Conservation (phyloP, 2,888 invertebrate species). For the Tupiocoris notatus region DNA sequence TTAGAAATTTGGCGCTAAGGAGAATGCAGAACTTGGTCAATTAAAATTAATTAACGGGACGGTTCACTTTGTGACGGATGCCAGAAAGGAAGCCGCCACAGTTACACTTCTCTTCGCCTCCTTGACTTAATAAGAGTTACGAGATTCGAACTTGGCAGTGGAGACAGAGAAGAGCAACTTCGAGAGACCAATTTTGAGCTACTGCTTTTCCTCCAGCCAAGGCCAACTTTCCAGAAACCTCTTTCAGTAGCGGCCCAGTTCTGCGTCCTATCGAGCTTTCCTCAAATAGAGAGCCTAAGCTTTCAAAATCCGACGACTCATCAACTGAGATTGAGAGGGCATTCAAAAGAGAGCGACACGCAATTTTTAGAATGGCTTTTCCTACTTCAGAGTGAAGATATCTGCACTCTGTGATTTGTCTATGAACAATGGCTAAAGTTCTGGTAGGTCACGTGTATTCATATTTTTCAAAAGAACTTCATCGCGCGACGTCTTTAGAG, state of each 20-base stretch:
- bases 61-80: background rate
- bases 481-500: too few species aligned
- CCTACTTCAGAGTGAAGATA: too few species aligned
- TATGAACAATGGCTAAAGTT: too few species aligned
- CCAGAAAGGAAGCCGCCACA: background rate
- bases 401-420: too few species aligned
- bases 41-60: conserved; percentile 32
- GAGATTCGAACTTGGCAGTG: conserved; percentile 21
- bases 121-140: conserved; percentile 34
- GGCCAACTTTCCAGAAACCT: background rate
- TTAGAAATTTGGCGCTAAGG: background rate
- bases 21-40: conserved; percentile 23
- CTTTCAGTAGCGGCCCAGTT: background rate
- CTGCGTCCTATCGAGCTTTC: background rate
- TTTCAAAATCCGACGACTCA: background rate
- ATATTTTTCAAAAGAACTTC: too few species aligned
- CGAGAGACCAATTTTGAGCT: background rate
- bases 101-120: background rate
- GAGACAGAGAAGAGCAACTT: background rate
- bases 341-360: background rate
- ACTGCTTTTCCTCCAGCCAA: background rate
- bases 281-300: background rate
- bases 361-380: background rate
- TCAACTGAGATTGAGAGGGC: background rate
- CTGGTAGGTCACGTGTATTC: too few species aligned